Percentiles rank a stretch among this genome's conserved stretches.
Conservation (phyloP, 2,888 invertebrate genomes). For the Phyllotreta striolata region DNA sequence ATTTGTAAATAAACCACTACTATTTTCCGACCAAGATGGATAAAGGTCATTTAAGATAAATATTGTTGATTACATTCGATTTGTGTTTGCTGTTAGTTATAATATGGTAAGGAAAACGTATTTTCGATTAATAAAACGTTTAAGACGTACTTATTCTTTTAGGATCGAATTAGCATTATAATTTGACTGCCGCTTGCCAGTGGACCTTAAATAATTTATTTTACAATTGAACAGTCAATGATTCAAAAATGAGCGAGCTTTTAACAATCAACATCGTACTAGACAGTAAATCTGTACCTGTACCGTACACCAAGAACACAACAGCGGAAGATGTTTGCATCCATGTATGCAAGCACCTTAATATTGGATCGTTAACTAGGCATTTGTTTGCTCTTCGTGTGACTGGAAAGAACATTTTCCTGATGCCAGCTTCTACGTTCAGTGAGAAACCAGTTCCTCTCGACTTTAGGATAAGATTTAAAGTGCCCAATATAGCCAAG, state of each 20-base stretch:
- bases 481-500: conserved; percentile 70
- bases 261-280: conserved; percentile 39
- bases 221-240: neutral
- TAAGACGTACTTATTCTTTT: neutral
- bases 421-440: conserved; percentile 70
- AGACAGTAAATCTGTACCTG: conserved; percentile 42
- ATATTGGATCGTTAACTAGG: conserved; percentile 78
- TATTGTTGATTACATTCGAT: neutral
- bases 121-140: neutral
- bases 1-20: conserved; percentile 13
- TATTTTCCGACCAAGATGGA: conserved; percentile 8
- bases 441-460: conserved; percentile 61
- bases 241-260: conserved; percentile 35
- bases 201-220: neutral
- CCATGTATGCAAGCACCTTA: conserved; percentile 73
- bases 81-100: neutral
- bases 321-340: conserved; percentile 77
- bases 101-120: neutral
- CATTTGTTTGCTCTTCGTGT: conserved; percentile 80
- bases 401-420: conserved; percentile 72
- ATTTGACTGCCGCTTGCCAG: neutral
- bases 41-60: conserved; percentile 8
- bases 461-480: conserved; percentile 83
- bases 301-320: conserved; percentile 51
- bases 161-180: conserved; percentile 1